Percentiles rank a stretch among this genome's conserved stretches.
Conservation (phyloP, 2,113 vertebrate species). For the Ctenodactylus gundi region DNA sequence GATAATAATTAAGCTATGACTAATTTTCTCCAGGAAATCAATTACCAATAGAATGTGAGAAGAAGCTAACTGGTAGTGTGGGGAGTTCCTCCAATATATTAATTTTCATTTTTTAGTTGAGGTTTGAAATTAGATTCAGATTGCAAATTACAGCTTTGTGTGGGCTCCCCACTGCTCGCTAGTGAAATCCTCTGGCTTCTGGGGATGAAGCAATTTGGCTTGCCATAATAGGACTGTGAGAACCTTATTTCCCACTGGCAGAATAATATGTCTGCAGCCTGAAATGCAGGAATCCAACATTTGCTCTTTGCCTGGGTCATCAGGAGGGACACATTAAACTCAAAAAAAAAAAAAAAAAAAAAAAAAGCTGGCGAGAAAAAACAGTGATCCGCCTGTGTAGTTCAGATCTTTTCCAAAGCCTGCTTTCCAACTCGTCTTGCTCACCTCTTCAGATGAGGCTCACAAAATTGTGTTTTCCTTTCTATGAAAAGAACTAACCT, state of each 20-base stretch:
- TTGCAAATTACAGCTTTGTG: conserved; percentile 86
- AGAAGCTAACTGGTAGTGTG: conserved; percentile 63
- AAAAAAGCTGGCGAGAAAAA: conserved; percentile 56
- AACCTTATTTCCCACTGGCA: conserved; percentile 83
- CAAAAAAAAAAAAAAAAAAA: conserved; percentile 63
- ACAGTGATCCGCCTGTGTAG: background rate
- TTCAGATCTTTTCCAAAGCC: conserved; percentile 54
- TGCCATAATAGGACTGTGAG: conserved; percentile 80
- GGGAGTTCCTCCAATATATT: conserved; percentile 79
- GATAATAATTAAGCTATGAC: conserved; percentile 72
- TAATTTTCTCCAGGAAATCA: conserved; percentile 79
- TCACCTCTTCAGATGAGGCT: background rate
- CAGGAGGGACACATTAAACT: conserved; percentile 62
- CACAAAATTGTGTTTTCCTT: conserved; percentile 24
- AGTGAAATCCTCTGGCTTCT: conserved; percentile 82
- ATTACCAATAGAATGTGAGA: conserved; percentile 74
- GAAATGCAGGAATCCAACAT: conserved; percentile 58
- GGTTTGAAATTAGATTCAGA: conserved; percentile 86
- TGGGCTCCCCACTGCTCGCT: conserved; percentile 80
- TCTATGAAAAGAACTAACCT: conserved; percentile 55
- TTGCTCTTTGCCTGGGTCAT: conserved; percentile 83
- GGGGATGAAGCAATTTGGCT: conserved; percentile 84
- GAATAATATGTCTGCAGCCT: conserved; percentile 76
- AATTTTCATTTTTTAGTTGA: conserved; percentile 84
- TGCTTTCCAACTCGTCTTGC: background rate